phyloP scores from a whole-genome alignment of 1,140 invertebrate genomes.

The Antheraea pernyi region DNA sequence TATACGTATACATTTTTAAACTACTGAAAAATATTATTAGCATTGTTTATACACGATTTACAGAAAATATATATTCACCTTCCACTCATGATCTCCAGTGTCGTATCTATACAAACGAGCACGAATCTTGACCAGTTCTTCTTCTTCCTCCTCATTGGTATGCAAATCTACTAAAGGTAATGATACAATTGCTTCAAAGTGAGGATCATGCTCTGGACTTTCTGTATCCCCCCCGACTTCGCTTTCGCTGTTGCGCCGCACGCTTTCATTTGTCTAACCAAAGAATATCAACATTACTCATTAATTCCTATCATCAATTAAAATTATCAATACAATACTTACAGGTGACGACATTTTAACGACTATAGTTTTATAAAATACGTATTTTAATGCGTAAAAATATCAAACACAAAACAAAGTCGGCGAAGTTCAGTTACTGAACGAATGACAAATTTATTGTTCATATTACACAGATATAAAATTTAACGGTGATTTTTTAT shows the following conservation, averaged over 20 bases:
- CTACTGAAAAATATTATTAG: too few relatives aligned
- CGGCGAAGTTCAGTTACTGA: slow-evolving; percentile 12
- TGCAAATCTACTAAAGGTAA: slow-evolving; percentile 87
- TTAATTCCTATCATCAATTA: background rate
- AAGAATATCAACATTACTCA: slow-evolving; percentile 20
- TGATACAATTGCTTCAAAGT: slow-evolving; percentile 88
- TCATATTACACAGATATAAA: too few relatives aligned
- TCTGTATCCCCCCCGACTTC: slow-evolving; percentile 65
- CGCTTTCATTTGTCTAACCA: slow-evolving; percentile 60
- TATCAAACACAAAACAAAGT: slow-evolving; percentile 11
- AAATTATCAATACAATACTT: slow-evolving; percentile 13
- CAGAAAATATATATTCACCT: slow-evolving; percentile 64
- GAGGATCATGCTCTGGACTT: slow-evolving; percentile 81
- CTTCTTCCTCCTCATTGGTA: slow-evolving; percentile 90
- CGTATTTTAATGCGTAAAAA: slow-evolving; percentile 6
- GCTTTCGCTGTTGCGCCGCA: slow-evolving; percentile 68
- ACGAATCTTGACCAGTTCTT: slow-evolving; percentile 86
- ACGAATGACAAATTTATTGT: too few relatives aligned
- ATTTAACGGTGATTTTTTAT: too few relatives aligned
- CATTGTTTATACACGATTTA: background rate
- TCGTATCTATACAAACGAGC: slow-evolving; percentile 80
- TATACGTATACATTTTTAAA: too few relatives aligned
- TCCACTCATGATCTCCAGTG: slow-evolving; percentile 81
- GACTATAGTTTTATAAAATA: background rate
- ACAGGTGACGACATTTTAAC: slow-evolving; percentile 23